Percentiles rank a stretch among this genome's conserved stretches.
Evolutionary conservation across 2,888 invertebrate genomes (phyloP).

Genomic region (Hipparchia sbordonii): DNA sequence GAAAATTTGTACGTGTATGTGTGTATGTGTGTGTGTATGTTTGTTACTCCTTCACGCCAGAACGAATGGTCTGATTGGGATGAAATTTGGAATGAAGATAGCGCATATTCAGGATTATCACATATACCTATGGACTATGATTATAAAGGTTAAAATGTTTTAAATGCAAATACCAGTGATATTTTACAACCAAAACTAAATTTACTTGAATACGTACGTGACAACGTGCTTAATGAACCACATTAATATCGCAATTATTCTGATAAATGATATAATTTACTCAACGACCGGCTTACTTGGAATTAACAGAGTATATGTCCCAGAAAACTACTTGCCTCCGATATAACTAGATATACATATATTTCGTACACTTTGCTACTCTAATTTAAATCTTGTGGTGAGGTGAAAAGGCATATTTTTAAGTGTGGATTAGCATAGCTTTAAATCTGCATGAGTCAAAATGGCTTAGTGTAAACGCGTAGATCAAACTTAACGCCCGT

Average conservation of each 20-base stretch:
- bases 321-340: slow-evolving; percentile 40
- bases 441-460: slow-evolving; percentile 32
- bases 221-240: slow-evolving; percentile 42
- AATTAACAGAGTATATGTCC: slow-evolving; percentile 46
- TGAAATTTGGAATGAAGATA: too few species aligned
- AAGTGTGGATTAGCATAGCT: slow-evolving; percentile 21
- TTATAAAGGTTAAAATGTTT: neutral
- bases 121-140: too few species aligned
- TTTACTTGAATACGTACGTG: slow-evolving; percentile 44
- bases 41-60: too few species aligned
- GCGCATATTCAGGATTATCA: too few species aligned
- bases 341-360: slow-evolving; percentile 25
- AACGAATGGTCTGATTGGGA: too few species aligned
- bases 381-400: slow-evolving; percentile 24
- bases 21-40: too few species aligned
- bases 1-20: too few species aligned
- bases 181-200: slow-evolving; percentile 1
- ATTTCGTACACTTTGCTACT: slow-evolving; percentile 10
- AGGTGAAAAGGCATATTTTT: slow-evolving; percentile 30
- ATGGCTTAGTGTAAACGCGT: slow-evolving; percentile 40
- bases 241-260: slow-evolving; percentile 41
- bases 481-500: slow-evolving; percentile 44
- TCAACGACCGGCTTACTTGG: slow-evolving; percentile 44
- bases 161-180: neutral
- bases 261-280: slow-evolving; percentile 32